Conservation (phyloP, 2,888 invertebrate species). For the Coecobrya sp. region DNA sequence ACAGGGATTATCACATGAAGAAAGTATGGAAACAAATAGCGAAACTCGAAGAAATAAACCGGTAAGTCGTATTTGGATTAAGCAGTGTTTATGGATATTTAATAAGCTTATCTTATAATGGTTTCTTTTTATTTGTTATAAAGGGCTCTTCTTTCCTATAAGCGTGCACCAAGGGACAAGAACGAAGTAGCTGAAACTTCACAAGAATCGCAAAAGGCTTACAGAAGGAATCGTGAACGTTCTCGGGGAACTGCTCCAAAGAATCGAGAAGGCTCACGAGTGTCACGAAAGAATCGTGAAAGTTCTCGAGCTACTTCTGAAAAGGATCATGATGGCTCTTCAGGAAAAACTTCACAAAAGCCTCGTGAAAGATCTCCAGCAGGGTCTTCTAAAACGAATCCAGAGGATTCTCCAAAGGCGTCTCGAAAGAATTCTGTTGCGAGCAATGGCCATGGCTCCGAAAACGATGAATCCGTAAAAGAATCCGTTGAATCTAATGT, state of each 20-base stretch:
- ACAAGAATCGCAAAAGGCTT: not conserved
- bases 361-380: no score
- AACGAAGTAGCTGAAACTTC: not conserved
- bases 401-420: no score
- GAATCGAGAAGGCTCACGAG: not conserved
- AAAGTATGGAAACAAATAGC: conserved; percentile 73
- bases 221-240: not conserved
- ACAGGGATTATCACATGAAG: conserved; percentile 74
- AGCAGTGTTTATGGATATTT: not conserved
- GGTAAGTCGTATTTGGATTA: not conserved
- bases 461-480: no score
- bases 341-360: no score
- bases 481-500: not conserved
- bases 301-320: no score
- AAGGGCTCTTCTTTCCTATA: conserved; percentile 2
- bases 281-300: not conserved
- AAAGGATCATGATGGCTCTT: no score
- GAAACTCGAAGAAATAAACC: conserved; percentile 72
- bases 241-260: not conserved
- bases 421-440: not conserved
- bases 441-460: no score
- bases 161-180: not conserved
- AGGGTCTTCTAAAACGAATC: no score
- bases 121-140: not conserved
- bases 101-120: not conserved